phyloP scores from a whole-genome alignment of 1,140 invertebrate genomes.

The Protaetia brevitarsis region DNA sequence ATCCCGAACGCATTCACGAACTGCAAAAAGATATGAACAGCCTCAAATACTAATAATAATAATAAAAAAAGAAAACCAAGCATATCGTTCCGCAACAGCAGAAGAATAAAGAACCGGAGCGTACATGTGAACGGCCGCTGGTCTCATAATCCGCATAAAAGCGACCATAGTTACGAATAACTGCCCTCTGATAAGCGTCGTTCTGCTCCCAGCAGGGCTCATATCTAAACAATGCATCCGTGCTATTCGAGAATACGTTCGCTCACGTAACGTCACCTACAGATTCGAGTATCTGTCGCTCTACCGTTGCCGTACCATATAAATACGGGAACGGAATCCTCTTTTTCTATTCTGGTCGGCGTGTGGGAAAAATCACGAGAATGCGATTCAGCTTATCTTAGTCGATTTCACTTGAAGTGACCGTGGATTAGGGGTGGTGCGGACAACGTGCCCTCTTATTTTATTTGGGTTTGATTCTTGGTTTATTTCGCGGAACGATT shows the following conservation, averaged over 20 bases:
- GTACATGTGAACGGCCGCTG: conserved; percentile 1
- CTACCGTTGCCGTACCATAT: too few relatives aligned
- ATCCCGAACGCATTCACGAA: neutral
- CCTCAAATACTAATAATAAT: too few relatives aligned
- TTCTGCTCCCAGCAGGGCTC: conserved; percentile 5
- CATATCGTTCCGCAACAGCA: neutral
- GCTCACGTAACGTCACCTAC: neutral
- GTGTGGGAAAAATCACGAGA: neutral
- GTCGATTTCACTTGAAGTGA: conserved; percentile 23
- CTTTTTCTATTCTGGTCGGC: neutral
- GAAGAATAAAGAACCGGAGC: neutral
- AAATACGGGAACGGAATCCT: neutral
- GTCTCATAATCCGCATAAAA: conserved; percentile 6
- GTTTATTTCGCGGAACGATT: conserved; percentile 19
- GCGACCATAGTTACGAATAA: conserved; percentile 17
- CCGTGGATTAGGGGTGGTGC: conserved; percentile 16
- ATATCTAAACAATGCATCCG: conserved; percentile 18
- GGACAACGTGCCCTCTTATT: conserved; percentile 17
- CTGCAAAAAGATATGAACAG: neutral
- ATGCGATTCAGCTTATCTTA: conserved; percentile 13
- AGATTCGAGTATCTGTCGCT: neutral
- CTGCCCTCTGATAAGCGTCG: conserved; percentile 16
- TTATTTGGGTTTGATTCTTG: conserved; percentile 20
- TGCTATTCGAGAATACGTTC: neutral
- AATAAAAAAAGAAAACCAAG: neutral